Conservation (phyloP, 2,113 vertebrate genomes). For the Mesitornis unicolor region DNA sequence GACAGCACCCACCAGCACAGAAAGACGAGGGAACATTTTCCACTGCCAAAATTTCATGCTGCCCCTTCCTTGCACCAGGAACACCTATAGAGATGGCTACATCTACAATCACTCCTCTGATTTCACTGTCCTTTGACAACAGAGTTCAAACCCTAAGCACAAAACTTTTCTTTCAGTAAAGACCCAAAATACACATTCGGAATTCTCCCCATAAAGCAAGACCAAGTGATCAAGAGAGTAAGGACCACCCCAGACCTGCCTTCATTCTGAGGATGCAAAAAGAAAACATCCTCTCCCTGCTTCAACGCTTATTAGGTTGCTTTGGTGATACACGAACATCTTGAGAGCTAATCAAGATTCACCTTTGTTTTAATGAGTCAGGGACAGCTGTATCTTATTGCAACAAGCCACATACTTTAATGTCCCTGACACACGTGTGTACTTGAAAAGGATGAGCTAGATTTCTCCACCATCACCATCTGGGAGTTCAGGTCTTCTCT, state of each 20-base stretch:
- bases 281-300: not conserved
- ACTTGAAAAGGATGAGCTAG: not conserved
- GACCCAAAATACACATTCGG: rapidly evolving
- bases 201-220: not conserved
- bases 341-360: not conserved
- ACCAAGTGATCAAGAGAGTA: not conserved
- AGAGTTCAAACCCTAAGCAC: not conserved
- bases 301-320: not conserved
- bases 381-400: not conserved
- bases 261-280: not conserved
- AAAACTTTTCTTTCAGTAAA: not conserved
- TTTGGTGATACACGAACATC: not conserved
- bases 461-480: not conserved
- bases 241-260: not conserved
- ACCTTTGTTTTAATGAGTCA: not conserved
- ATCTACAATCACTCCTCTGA: not conserved
- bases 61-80: not conserved
- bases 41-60: not conserved
- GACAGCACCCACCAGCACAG: not conserved
- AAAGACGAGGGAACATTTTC: not conserved
- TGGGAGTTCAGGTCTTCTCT: not conserved
- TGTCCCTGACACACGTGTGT: not conserved
- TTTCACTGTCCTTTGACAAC: not conserved
- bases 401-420: not conserved
- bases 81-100: not conserved